Conservation (phyloP, 2,797 vertebrate species). For the Gymnothorax reevesii region DNA sequence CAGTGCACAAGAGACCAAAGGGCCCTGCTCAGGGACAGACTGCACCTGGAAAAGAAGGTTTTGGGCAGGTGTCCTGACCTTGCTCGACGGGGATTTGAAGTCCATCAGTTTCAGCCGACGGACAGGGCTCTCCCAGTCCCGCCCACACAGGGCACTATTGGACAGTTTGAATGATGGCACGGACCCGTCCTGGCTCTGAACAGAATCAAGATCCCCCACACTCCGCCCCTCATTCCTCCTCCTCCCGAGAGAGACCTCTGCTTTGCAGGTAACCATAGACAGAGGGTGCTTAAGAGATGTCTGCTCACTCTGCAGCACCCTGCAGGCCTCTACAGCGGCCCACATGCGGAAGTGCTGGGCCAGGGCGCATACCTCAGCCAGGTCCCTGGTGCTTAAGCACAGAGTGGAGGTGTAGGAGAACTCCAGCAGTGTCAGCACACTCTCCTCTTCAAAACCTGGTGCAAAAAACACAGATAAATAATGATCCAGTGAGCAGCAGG, state of each 20-base stretch:
- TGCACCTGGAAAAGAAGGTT: slow-evolving; percentile 51
- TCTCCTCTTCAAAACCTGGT: slow-evolving; percentile 75
- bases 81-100: slow-evolving; percentile 78
- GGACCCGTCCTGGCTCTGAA: neutral
- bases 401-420: slow-evolving; percentile 82
- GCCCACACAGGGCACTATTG: neutral
- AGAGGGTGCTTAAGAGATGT: slow-evolving; percentile 35
- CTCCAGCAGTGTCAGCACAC: slow-evolving; percentile 75
- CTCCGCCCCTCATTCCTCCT: slow-evolving; percentile 49
- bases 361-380: slow-evolving; percentile 77
- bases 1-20: slow-evolving; percentile 51
- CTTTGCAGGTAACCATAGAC: slow-evolving; percentile 45
- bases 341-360: slow-evolving; percentile 82
- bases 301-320: slow-evolving; percentile 69
- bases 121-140: slow-evolving; percentile 49
- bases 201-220: slow-evolving; percentile 29
- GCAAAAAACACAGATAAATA: neutral
- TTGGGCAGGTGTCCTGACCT: slow-evolving; percentile 56
- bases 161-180: neutral
- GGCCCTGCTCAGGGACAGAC: slow-evolving; percentile 29
- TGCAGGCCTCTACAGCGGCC: slow-evolving; percentile 78
- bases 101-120: slow-evolving; percentile 81
- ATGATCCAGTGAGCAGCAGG: too few species aligned
- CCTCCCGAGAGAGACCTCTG: slow-evolving; percentile 18
- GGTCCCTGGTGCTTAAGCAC: slow-evolving; percentile 67